Conservation (phyloP, 1,140 invertebrate genomes). For the Drosophila pseudoobscura region DNA sequence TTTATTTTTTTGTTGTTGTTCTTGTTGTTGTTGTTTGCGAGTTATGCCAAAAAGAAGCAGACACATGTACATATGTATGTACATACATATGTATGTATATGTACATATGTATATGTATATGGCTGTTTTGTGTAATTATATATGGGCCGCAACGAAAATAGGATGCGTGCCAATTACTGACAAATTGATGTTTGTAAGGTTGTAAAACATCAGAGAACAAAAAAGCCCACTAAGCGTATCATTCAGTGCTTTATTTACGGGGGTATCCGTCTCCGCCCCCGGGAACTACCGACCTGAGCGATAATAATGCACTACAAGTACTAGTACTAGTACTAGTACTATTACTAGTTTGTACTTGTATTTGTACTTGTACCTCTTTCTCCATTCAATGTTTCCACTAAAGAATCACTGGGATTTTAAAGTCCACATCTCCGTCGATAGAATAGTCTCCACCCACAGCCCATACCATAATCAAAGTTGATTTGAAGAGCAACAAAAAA, state of each 20-base stretch:
- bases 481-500: constrained; percentile 6
- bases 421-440: too few species aligned
- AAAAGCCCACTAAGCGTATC: constrained; percentile 68
- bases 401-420: too few species aligned
- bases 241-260: constrained; percentile 15
- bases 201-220: constrained; percentile 67
- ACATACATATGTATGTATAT: constrained; percentile 14
- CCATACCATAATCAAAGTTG: constrained; percentile 14
- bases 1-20: too few species aligned
- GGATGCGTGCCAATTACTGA: constrained; percentile 69
- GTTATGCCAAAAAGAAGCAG: constrained; percentile 49
- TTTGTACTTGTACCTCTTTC: background rate
- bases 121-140: constrained; percentile 38
- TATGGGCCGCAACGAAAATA: constrained; percentile 49
- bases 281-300: constrained; percentile 48
- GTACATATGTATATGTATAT: constrained; percentile 17
- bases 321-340: background rate
- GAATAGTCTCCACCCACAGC: constrained; percentile 1
- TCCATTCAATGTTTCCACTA: constrained; percentile 3
- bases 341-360: too few species aligned
- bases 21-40: constrained; percentile 20
- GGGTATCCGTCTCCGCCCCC: too few species aligned
- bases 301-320: constrained; percentile 51
- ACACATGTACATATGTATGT: constrained; percentile 23
- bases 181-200: constrained; percentile 66